Conservation (phyloP, 2,888 invertebrate species). For the Muscina levida region DNA sequence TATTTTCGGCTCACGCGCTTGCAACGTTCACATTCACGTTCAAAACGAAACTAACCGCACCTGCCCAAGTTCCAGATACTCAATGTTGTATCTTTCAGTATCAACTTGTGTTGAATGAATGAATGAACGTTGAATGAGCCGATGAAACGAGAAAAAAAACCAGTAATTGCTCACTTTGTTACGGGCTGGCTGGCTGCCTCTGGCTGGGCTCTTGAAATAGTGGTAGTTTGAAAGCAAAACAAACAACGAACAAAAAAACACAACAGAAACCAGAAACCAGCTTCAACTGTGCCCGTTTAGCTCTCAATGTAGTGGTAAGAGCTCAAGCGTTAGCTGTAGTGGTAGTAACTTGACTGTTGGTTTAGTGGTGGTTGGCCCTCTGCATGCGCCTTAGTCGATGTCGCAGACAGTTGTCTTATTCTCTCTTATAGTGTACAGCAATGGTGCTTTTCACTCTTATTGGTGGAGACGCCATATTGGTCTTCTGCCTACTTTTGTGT, state of each 20-base stretch:
- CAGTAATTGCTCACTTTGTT: slow-evolving; percentile 65
- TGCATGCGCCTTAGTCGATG: slow-evolving; percentile 60
- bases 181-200: slow-evolving; percentile 27
- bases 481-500: no score
- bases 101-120: slow-evolving; percentile 50
- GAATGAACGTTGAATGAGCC: slow-evolving; percentile 50
- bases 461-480: slow-evolving; percentile 14
- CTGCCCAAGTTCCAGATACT: slow-evolving; percentile 72
- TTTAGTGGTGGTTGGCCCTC: slow-evolving; percentile 38
- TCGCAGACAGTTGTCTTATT: slow-evolving; percentile 62
- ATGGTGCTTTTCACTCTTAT: slow-evolving; percentile 14
- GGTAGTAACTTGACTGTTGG: slow-evolving; percentile 43
- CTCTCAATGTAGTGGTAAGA: neutral
- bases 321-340: slow-evolving; percentile 31
- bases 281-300: neutral
- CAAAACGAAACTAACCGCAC: slow-evolving; percentile 78
- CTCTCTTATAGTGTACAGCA: neutral
- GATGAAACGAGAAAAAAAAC: slow-evolving; percentile 42
- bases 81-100: slow-evolving; percentile 67
- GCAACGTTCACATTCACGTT: slow-evolving; percentile 74
- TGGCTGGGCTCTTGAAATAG: slow-evolving; percentile 50
- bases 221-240: slow-evolving; percentile 18
- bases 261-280: slow-evolving; percentile 12
- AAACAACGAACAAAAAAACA: no score
- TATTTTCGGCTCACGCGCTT: slow-evolving; percentile 67